These are phyloP conservation scores for Holcopasites calliopsidis DNA, from an alignment of 1,140 invertebrate genomes.

Conservation along the genomic window DNA sequence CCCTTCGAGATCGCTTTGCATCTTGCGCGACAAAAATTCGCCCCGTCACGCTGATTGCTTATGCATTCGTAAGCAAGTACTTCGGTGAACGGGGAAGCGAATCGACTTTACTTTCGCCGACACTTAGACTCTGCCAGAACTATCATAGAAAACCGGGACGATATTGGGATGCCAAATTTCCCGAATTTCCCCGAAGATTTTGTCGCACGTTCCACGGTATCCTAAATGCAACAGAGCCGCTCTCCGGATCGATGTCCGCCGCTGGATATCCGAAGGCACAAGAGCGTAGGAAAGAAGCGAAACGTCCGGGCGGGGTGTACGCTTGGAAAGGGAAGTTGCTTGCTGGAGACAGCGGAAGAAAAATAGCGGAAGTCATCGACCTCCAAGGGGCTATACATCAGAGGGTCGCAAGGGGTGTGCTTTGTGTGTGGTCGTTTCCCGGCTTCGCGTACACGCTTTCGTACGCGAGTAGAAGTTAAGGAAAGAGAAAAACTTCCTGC, in stretches of 20 bases:
- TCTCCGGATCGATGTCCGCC: conserved; percentile 64
- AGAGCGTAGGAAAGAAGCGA: conserved; percentile 61
- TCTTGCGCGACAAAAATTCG: conserved; percentile 43
- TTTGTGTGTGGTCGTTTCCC: conserved; percentile 26
- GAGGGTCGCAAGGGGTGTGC: conserved; percentile 73
- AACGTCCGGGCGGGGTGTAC: conserved; percentile 61
- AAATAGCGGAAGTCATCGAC: conserved; percentile 88
- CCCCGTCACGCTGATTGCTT: conserved; percentile 53
- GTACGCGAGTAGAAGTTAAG: conserved; percentile 41
- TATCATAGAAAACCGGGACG: too few species aligned
- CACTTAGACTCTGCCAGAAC: too few species aligned
- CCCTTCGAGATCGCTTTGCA: conserved; percentile 14
- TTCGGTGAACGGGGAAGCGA: conserved; percentile 13
- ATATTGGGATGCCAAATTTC: too few species aligned
- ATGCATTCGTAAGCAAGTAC: conserved; percentile 56
- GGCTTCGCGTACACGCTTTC: conserved; percentile 1
- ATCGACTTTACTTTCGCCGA: conserved; percentile 49
- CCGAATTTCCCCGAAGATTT: conserved; percentile 27
- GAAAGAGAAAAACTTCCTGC: neutral
- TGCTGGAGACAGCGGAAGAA: conserved; percentile 84
- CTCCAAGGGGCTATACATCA: conserved; percentile 86
- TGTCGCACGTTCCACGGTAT: conserved; percentile 43
- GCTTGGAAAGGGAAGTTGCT: conserved; percentile 78
- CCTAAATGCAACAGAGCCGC: conserved; percentile 14
- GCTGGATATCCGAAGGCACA: conserved; percentile 63